A percentile compares a stretch with the other conserved stretches of the same genome.
Evolutionary conservation across 2,797 vertebrate species (phyloP).

Genomic region (Knipowitschia caucasica): DNA sequence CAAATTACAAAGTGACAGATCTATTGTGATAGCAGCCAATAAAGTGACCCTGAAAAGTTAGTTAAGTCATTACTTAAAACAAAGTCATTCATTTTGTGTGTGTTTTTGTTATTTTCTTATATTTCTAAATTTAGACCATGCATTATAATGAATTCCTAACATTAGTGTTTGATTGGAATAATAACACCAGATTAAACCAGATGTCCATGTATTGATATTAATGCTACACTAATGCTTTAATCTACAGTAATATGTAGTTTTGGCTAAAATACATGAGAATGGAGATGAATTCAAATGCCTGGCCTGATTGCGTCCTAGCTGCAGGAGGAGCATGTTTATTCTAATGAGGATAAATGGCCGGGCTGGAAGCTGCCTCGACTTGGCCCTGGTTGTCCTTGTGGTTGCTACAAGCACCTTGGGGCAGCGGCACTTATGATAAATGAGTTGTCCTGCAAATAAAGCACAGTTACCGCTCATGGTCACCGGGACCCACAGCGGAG

Average conservation of each 20-base stretch:
- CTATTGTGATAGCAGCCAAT: not conserved
- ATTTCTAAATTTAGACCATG: constrained; percentile 10
- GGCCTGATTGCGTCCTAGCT: constrained; percentile 28
- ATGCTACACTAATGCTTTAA: constrained; percentile 16
- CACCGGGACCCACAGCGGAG: constrained; percentile 37
- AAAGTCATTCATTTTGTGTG: not conserved
- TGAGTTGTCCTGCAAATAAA: constrained; percentile 62
- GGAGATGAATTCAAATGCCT: constrained; percentile 12
- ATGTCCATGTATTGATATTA: constrained; percentile 11
- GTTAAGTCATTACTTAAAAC: not conserved
- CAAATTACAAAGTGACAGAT: not conserved
- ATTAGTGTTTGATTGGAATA: not conserved
- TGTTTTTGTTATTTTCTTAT: not conserved
- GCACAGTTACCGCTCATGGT: constrained; percentile 55
- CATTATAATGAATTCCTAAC: not conserved
- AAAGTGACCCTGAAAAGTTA: constrained; percentile 1
- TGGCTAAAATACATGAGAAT: constrained; percentile 17
- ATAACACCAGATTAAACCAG: not conserved
- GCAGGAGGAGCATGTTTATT: constrained; percentile 36
- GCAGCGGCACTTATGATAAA: constrained; percentile 56
- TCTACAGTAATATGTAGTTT: constrained; percentile 8
- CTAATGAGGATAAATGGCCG: constrained; percentile 63
- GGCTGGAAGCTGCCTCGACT: constrained; percentile 57
- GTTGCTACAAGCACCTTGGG: constrained; percentile 57
- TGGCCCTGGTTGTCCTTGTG: constrained; percentile 60